A percentile compares a stretch with the other conserved stretches of the same genome.
Evolutionary conservation across 2,888 invertebrate genomes (phyloP).

Genomic region (Acronicta psi): DNA sequence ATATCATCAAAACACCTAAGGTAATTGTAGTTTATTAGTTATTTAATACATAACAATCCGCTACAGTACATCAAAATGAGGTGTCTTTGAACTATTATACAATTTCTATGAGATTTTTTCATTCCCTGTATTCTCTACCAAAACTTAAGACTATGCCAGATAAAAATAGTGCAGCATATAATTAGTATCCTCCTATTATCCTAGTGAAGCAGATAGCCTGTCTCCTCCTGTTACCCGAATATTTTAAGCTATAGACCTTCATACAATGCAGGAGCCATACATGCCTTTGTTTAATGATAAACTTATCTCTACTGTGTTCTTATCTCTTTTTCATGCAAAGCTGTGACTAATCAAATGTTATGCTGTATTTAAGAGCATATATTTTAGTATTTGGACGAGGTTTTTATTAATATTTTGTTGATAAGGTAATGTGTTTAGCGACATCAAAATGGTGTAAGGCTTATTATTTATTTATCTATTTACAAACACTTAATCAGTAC

Average conservation of each 20-base stretch:
- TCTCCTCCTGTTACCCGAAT: not conserved
- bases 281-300: slow-evolving; percentile 18
- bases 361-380: slow-evolving; percentile 4
- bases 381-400: slow-evolving; percentile 4
- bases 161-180: not conserved
- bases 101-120: not conserved
- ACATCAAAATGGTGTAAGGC: too few species aligned
- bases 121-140: not conserved
- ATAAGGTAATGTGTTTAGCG: not conserved
- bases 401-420: not conserved
- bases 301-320: slow-evolving; percentile 28
- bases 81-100: not conserved
- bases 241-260: slow-evolving; percentile 1
- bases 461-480: too few species aligned
- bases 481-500: too few species aligned
- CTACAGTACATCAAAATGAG: not conserved
- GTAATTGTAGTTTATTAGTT: slow-evolving; percentile 61
- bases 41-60: not conserved
- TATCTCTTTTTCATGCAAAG: slow-evolving; percentile 24
- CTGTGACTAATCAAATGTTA: slow-evolving; percentile 16
- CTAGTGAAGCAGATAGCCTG: not conserved
- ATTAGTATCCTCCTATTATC: too few species aligned
- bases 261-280: not conserved
- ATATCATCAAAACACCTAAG: slow-evolving; percentile 84
- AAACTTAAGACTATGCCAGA: not conserved